Evolutionary conservation across 2,113 vertebrate genomes (phyloP).

Genomic region (Coptodon rendalli): DNA sequence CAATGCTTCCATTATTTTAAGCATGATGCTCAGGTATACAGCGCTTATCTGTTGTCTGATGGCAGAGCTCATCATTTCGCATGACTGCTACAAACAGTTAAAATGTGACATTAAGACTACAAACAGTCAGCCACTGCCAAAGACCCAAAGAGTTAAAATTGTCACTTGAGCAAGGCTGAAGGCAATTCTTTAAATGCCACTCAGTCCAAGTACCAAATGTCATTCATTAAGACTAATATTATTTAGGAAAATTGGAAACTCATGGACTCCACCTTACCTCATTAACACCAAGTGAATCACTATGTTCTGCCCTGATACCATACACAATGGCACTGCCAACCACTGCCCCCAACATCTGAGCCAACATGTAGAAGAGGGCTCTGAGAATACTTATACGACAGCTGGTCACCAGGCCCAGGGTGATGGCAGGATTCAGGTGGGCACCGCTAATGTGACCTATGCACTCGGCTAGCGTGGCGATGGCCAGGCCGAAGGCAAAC

Average conservation of each 20-base stretch:
- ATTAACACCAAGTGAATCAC: constrained; percentile 61
- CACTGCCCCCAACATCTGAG: constrained; percentile 79
- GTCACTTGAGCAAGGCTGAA: background rate
- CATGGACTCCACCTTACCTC: constrained; percentile 3
- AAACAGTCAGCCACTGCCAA: background rate
- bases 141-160: background rate
- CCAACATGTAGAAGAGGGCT: constrained; percentile 75
- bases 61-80: background rate
- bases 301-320: background rate
- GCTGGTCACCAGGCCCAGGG: constrained; percentile 76
- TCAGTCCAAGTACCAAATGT: background rate
- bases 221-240: background rate
- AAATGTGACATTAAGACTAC: background rate
- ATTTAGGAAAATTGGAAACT: background rate
- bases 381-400: constrained; percentile 80
- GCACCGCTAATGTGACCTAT: constrained; percentile 80
- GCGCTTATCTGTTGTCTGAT: background rate
- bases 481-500: constrained; percentile 78
- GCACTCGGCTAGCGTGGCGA: constrained; percentile 76
- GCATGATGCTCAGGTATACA: background rate
- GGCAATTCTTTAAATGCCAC: constrained; percentile 3
- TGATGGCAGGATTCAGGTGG: constrained; percentile 81
- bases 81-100: background rate
- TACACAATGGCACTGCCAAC: constrained; percentile 12
- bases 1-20: background rate